These are phyloP conservation scores for Acipenser oxyrinchus DNA, from an alignment of 2,797 vertebrate species.

Conservation along the genomic window DNA sequence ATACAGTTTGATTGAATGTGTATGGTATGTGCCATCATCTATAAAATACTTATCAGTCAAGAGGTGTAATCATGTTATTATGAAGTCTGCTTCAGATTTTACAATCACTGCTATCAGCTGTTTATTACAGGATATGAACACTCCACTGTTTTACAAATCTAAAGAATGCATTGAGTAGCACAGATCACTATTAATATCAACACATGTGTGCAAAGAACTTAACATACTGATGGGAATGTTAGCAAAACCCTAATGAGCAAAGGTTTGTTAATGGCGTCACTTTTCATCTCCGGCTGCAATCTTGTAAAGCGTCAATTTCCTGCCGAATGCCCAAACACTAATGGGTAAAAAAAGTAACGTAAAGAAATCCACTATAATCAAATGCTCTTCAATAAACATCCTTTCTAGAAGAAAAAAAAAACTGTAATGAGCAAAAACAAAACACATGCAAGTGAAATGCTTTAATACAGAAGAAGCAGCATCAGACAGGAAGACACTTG, in stretches of 20 bases:
- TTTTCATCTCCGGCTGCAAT: slow-evolving; percentile 44
- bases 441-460: slow-evolving; percentile 22
- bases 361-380: slow-evolving; percentile 55
- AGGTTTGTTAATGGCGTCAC: slow-evolving; percentile 10
- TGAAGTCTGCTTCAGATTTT: not conserved
- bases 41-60: too few relatives aligned
- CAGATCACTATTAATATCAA: too few relatives aligned
- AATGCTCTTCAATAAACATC: slow-evolving; percentile 58
- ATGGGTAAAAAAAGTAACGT: slow-evolving; percentile 40
- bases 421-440: slow-evolving; percentile 39
- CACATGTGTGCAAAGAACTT: slow-evolving; percentile 1
- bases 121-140: too few relatives aligned
- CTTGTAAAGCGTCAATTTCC: slow-evolving; percentile 50
- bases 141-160: not conserved
- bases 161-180: not conserved
- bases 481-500: not conserved
- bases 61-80: slow-evolving; percentile 15
- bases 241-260: not conserved
- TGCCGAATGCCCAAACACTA: slow-evolving; percentile 47
- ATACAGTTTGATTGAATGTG: too few relatives aligned
- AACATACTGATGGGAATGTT: not conserved
- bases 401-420: slow-evolving; percentile 31
- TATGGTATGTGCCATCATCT: too few relatives aligned
- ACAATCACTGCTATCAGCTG: too few relatives aligned
- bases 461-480: slow-evolving; percentile 10